phyloP scores from a whole-genome alignment of 2,113 vertebrate genomes.

The Callipepla californica region DNA sequence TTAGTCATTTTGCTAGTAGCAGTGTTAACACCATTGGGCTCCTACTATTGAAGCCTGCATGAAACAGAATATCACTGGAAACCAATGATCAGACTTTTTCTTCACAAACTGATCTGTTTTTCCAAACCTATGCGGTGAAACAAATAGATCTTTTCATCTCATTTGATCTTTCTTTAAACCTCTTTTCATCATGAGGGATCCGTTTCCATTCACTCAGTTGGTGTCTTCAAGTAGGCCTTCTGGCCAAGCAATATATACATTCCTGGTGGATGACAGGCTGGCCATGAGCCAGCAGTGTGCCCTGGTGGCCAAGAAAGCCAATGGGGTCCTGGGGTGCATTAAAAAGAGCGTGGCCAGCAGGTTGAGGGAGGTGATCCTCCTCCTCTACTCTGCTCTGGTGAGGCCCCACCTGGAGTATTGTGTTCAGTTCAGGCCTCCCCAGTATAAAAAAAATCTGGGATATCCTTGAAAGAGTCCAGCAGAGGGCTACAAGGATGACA shows the following conservation, averaged over 20 bases:
- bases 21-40: neutral
- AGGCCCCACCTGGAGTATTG: too few relatives aligned
- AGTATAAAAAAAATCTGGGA: too few relatives aligned
- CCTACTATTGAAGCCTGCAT: neutral
- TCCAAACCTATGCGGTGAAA: neutral
- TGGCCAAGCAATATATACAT: neutral
- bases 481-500: too few relatives aligned
- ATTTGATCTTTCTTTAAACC: neutral
- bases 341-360: too few relatives aligned
- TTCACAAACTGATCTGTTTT: neutral
- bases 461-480: too few relatives aligned
- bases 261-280: too few relatives aligned
- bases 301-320: too few relatives aligned
- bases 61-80: neutral
- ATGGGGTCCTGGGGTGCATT: too few relatives aligned
- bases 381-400: too few relatives aligned
- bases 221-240: neutral
- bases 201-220: neutral
- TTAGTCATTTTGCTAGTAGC: conserved; percentile 19
- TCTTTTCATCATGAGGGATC: neutral
- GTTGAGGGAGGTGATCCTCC: too few relatives aligned
- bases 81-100: neutral
- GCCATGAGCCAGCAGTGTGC: too few relatives aligned
- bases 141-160: neutral
- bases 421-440: too few relatives aligned